Conservation (phyloP, 1,140 invertebrate species). For the Tetragnatha versicolor region DNA sequence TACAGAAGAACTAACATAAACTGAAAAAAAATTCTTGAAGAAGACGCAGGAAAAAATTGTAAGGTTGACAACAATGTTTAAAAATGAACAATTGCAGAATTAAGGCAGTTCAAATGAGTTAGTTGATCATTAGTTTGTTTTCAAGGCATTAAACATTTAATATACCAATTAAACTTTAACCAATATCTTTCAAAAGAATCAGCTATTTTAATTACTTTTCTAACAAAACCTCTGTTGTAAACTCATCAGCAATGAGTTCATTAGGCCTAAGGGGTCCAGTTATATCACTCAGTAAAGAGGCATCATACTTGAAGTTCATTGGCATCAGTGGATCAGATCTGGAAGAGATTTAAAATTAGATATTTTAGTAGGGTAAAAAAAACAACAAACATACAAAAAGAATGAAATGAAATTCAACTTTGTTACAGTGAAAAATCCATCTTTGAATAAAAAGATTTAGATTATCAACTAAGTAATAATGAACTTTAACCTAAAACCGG, state of each 20-base stretch:
- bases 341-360: constrained; percentile 56
- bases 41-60: too few relatives aligned
- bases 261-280: constrained; percentile 75
- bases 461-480: not conserved
- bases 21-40: too few relatives aligned
- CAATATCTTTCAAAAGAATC: too few relatives aligned
- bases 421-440: not conserved
- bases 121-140: too few relatives aligned
- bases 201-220: constrained; percentile 50
- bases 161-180: too few relatives aligned
- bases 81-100: too few relatives aligned
- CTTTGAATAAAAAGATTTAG: not conserved
- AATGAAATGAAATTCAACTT: not conserved
- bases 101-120: too few relatives aligned
- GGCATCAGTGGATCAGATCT: constrained; percentile 79
- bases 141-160: too few relatives aligned
- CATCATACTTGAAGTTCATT: constrained; percentile 82
- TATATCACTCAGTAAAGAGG: constrained; percentile 76
- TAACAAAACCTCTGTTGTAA: constrained; percentile 72
- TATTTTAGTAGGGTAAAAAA: not conserved
- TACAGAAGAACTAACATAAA: too few relatives aligned
- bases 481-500: not conserved
- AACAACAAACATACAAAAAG: too few relatives aligned
- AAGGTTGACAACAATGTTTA: too few relatives aligned
- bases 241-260: constrained; percentile 86